A percentile compares a stretch with the other conserved stretches of the same genome.
Evolutionary conservation across 2,888 invertebrate genomes (phyloP).

Genomic region (Drosophila aldrichi): DNA sequence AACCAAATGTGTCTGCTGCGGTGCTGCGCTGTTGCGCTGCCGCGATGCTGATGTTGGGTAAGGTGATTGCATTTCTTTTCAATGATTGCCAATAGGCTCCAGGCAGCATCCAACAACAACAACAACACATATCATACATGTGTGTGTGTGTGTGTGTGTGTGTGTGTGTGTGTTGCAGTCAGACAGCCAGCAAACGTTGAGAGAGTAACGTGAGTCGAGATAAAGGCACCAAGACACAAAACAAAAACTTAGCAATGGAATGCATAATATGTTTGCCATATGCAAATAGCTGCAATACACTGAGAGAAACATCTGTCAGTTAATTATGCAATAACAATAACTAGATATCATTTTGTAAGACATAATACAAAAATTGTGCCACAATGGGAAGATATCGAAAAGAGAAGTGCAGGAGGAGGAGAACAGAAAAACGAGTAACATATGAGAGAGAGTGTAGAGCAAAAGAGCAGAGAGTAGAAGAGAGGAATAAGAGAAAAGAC

Average conservation of each 20-base stretch:
- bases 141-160: not conserved
- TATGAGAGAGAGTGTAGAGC: not conserved
- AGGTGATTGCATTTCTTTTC: constrained; percentile 78
- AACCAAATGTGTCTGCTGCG: constrained; percentile 58
- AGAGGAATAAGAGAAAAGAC: not conserved
- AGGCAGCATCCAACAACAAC: constrained; percentile 58
- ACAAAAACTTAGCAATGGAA: constrained; percentile 43
- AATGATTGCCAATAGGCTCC: constrained; percentile 63
- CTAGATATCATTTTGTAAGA: not conserved
- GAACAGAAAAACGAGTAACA: not conserved
- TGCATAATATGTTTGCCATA: constrained; percentile 73
- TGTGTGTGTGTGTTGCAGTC: not conserved
- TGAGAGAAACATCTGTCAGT: constrained; percentile 24
- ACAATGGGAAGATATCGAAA: not conserved
- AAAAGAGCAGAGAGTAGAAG: not conserved
- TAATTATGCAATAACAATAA: constrained; percentile 1
- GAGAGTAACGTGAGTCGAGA: constrained; percentile 37
- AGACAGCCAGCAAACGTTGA: constrained; percentile 15
- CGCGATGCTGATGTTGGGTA: constrained; percentile 45
- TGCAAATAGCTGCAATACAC: constrained; percentile 65
- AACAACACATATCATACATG: not conserved
- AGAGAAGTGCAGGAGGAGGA: not conserved
- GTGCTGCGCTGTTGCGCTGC: constrained; percentile 22
- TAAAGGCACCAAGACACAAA: constrained; percentile 25
- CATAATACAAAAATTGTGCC: not conserved